Evolutionary conservation across 2,113 vertebrate species (phyloP).

Genomic region (Rhynchomys soricoides): DNA sequence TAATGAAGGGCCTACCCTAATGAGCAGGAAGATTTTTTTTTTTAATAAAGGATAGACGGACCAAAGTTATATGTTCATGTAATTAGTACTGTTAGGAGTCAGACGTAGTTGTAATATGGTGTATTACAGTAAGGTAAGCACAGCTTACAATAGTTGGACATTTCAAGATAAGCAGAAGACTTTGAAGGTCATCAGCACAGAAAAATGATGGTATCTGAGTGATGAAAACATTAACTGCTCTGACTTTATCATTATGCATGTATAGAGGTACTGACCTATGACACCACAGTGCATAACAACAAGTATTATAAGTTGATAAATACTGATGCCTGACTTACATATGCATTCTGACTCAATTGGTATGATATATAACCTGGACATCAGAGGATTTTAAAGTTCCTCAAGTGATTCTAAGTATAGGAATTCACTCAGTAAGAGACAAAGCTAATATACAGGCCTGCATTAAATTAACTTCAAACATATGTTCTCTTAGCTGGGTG

Average conservation of each 20-base stretch:
- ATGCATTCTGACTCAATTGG: not conserved
- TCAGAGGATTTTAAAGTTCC: not conserved
- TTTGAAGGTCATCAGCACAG: not conserved
- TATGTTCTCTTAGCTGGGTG: not conserved
- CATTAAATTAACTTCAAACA: slow-evolving; percentile 1
- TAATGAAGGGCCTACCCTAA: not conserved
- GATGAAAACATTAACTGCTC: not conserved
- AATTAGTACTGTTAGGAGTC: not conserved
- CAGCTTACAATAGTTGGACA: not conserved
- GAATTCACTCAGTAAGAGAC: slow-evolving; percentile 1
- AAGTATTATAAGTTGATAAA: not conserved
- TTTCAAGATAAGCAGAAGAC: not conserved
- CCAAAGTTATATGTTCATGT: not conserved
- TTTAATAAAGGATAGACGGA: not conserved
- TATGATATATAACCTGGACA: not conserved
- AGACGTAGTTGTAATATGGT: not conserved
- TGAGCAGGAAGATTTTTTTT: slow-evolving; percentile 25
- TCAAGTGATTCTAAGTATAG: not conserved
- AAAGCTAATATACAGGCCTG: not conserved
- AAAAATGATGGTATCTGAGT: not conserved
- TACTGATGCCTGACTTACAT: not conserved
- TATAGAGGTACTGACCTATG: not conserved
- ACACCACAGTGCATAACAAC: not conserved
- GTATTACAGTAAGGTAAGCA: not conserved
- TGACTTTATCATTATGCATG: not conserved